A percentile compares a stretch with the other conserved stretches of the same genome.
These are phyloP conservation scores for Sapayoa aenigma DNA, from an alignment of 2,113 vertebrate genomes.

Conservation along the genomic window DNA sequence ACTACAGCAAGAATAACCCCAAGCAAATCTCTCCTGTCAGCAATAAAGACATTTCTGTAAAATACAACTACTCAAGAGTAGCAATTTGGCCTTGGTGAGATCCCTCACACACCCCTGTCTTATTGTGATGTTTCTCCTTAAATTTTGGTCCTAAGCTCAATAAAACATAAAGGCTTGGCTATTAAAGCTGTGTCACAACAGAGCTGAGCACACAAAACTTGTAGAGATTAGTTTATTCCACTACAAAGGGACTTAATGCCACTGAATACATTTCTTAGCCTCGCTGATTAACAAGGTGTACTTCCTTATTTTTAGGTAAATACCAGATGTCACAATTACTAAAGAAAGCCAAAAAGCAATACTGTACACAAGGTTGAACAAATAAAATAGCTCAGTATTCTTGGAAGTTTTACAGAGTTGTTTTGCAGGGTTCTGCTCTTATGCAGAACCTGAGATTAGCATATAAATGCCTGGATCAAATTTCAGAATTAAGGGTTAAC, in stretches of 20 bases:
- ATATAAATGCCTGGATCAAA: background rate
- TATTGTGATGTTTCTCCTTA: background rate
- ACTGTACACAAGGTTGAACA: background rate
- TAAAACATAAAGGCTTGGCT: background rate
- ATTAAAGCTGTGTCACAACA: background rate
- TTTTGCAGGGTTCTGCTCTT: background rate
- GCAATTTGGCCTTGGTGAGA: background rate
- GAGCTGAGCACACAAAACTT: background rate
- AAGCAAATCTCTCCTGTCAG: background rate
- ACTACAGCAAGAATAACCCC: background rate
- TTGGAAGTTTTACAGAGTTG: background rate
- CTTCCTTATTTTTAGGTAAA: constrained; percentile 44
- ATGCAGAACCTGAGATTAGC: background rate
- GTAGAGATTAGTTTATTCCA: background rate
- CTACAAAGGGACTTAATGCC: background rate
- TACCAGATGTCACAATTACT: background rate
- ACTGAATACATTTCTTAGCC: background rate
- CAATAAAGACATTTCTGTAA: background rate
- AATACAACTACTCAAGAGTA: background rate
- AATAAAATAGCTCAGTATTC: background rate
- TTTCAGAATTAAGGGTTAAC: background rate
- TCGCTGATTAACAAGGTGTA: background rate
- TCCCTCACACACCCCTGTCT: background rate
- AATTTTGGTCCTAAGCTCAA: background rate
- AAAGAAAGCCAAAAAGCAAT: background rate